A percentile compares a stretch with the other conserved stretches of the same genome.
Conservation (phyloP, 1,140 invertebrate species). For the Drosophila ogumai region DNA sequence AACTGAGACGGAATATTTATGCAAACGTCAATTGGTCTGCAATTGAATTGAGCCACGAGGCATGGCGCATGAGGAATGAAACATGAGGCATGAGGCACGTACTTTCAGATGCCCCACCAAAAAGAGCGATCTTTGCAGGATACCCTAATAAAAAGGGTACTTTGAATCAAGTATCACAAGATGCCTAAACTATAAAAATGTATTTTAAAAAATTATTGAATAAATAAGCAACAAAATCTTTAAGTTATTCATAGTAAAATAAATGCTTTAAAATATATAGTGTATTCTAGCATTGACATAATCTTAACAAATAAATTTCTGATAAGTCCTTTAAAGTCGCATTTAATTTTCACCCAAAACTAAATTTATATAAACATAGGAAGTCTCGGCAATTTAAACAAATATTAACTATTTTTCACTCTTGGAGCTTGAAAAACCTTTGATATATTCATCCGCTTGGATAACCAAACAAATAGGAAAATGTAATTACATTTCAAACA, state of each 20-base stretch:
- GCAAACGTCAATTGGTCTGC: slow-evolving; percentile 75
- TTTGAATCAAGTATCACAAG: neutral
- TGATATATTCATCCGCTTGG: slow-evolving; percentile 2
- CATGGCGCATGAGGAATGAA: slow-evolving; percentile 47
- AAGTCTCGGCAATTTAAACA: neutral
- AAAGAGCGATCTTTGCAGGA: slow-evolving; percentile 3
- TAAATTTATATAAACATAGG: neutral
- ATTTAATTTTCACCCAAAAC: neutral
- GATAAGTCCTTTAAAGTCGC: neutral
- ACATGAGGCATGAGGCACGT: slow-evolving; percentile 47
- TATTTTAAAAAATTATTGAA: no score
- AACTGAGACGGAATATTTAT: slow-evolving; percentile 69
- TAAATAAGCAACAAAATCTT: no score
- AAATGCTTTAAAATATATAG: no score
- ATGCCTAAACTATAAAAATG: neutral
- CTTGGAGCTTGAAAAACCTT: neutral
- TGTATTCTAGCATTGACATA: no score
- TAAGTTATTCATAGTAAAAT: neutral
- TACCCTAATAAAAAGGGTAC: slow-evolving; percentile 20
- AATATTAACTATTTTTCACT: neutral
- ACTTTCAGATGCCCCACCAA: slow-evolving; percentile 31
- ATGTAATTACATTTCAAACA: neutral
- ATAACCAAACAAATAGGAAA: neutral
- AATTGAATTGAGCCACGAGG: slow-evolving; percentile 71
- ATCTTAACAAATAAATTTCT: neutral